Conservation (phyloP, 2,888 invertebrate species). For the Perdita meconis region DNA sequence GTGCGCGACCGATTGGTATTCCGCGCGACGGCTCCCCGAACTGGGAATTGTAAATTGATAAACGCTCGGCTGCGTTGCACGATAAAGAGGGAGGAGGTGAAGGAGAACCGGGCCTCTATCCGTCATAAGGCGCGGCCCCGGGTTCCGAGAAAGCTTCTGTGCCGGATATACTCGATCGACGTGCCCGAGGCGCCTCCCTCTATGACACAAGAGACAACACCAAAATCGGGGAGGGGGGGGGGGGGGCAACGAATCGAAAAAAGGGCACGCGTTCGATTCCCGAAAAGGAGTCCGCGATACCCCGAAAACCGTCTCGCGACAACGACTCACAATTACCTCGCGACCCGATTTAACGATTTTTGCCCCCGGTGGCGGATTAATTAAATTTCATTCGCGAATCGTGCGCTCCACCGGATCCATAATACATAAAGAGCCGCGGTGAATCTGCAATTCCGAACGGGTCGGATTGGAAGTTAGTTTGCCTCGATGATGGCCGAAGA, state of each 20-base stretch:
- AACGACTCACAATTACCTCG: too few relatives aligned
- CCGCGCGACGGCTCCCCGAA: slow-evolving; percentile 46
- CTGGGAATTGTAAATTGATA: slow-evolving; percentile 65
- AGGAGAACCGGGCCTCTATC: slow-evolving; percentile 23
- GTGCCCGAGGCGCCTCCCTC: too few relatives aligned
- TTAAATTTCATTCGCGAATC: slow-evolving; percentile 50
- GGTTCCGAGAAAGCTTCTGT: slow-evolving; percentile 10
- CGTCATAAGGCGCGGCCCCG: slow-evolving; percentile 21
- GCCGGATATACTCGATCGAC: background rate
- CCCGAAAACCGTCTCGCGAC: too few relatives aligned
- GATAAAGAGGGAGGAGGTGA: slow-evolving; percentile 33
- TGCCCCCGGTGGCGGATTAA: slow-evolving; percentile 18
- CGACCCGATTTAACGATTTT: slow-evolving; percentile 11
- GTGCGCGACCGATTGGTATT: slow-evolving; percentile 51
- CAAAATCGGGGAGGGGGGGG: too few relatives aligned
- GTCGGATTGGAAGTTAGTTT: slow-evolving; percentile 40
- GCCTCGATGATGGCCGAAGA: slow-evolving; percentile 50
- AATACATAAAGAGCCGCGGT: slow-evolving; percentile 49
- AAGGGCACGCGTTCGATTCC: too few relatives aligned
- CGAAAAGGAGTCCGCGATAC: too few relatives aligned
- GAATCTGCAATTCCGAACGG: slow-evolving; percentile 53
- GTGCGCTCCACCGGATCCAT: slow-evolving; percentile 40
- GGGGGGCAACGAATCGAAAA: too few relatives aligned
- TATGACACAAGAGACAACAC: too few relatives aligned
- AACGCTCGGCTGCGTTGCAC: slow-evolving; percentile 40